Evolutionary conservation across 2,797 vertebrate genomes (phyloP).

Genomic region (Thunnus albacares): DNA sequence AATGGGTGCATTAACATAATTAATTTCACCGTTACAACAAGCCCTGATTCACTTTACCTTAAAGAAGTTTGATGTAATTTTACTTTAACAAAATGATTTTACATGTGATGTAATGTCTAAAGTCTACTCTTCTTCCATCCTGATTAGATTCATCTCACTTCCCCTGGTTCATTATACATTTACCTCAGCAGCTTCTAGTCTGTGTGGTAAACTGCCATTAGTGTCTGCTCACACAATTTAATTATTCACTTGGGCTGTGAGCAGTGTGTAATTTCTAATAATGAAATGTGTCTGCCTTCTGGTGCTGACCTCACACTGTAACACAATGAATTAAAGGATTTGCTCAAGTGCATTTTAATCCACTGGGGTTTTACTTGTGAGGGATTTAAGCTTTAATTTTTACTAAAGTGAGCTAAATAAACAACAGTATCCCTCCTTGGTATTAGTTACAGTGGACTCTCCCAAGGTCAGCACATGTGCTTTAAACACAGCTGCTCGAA

Average conservation of each 20-base stretch:
- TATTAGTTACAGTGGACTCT: slow-evolving; percentile 13
- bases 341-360: slow-evolving; percentile 49
- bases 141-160: slow-evolving; percentile 50
- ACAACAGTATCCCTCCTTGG: slow-evolving; percentile 20
- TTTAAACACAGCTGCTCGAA: slow-evolving; percentile 39
- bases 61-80: background rate
- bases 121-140: background rate
- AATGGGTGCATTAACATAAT: background rate
- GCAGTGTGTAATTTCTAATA: slow-evolving; percentile 64
- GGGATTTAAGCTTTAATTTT: slow-evolving; percentile 41
- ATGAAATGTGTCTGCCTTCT: slow-evolving; percentile 67
- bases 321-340: slow-evolving; percentile 53
- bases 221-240: slow-evolving; percentile 60
- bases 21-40: background rate
- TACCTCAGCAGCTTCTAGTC: slow-evolving; percentile 37
- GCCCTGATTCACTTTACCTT: background rate
- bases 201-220: slow-evolving; percentile 64
- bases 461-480: slow-evolving; percentile 23
- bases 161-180: slow-evolving; percentile 38
- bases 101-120: slow-evolving; percentile 5
- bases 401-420: slow-evolving; percentile 36
- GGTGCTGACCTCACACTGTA: slow-evolving; percentile 59
- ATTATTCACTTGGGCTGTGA: slow-evolving; percentile 64
- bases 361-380: slow-evolving; percentile 19
- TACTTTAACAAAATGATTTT: slow-evolving; percentile 17